Percentiles rank a stretch among this genome's conserved stretches.
Conservation (phyloP, 1,140 invertebrate species). For the Microplitis demolitor region DNA sequence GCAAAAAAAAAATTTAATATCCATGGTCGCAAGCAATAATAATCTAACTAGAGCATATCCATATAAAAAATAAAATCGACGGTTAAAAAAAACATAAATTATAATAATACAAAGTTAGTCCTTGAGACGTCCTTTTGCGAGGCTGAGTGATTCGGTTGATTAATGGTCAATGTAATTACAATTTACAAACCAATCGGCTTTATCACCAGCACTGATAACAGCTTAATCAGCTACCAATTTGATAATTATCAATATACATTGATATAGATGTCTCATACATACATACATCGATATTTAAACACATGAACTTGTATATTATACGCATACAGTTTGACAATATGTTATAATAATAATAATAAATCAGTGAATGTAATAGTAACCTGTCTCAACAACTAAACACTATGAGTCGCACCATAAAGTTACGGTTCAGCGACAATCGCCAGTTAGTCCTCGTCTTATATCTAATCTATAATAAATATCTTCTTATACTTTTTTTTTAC, state of each 20-base stretch:
- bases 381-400: not conserved
- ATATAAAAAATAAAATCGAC: not conserved
- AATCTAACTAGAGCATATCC: no score
- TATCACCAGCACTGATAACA: not conserved
- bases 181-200: not conserved
- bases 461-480: not conserved
- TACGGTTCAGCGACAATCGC: conserved; percentile 10
- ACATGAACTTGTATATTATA: no score
- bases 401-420: not conserved
- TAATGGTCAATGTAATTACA: not conserved
- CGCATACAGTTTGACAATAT: no score
- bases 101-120: not conserved
- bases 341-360: not conserved
- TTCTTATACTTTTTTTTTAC: conserved; percentile 1
- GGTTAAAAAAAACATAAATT: not conserved
- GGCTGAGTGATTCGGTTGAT: not conserved
- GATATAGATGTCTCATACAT: no score
- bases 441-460: not conserved
- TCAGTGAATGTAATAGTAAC: not conserved
- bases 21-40: no score
- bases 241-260: no score
- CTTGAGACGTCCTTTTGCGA: not conserved
- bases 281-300: no score
- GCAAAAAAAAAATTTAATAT: no score
- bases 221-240: no score